Percentiles rank a stretch among this genome's conserved stretches.
phyloP scores from a whole-genome alignment of 37 sponge, comb jelly and placozoan species.

The Beroe forskalii region DNA sequence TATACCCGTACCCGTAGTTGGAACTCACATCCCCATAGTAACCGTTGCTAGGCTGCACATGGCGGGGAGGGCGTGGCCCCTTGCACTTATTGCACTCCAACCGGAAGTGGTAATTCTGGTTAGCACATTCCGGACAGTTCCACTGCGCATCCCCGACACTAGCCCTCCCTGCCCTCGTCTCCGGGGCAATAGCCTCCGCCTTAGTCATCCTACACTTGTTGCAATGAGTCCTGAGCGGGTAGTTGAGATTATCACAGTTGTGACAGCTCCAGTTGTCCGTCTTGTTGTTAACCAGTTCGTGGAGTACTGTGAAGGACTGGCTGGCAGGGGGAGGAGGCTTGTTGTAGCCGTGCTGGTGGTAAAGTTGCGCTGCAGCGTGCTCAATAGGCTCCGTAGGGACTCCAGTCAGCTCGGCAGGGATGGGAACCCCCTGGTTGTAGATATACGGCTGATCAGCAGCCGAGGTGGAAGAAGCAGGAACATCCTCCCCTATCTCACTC shows the following conservation, averaged over 20 bases:
- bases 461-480: not conserved
- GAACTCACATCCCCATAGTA: not conserved
- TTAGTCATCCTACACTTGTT: constrained; percentile 59
- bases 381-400: constrained; percentile 13
- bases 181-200: constrained; percentile 36
- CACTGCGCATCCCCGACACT: constrained; percentile 15
- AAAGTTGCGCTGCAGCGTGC: not conserved
- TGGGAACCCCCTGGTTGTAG: not conserved
- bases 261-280: constrained; percentile 44
- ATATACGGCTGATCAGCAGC: not conserved
- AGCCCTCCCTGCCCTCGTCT: constrained; percentile 20
- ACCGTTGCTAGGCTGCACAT: not conserved
- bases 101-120: constrained; percentile 58
- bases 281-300: constrained; percentile 29
- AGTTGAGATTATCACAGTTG: constrained; percentile 64
- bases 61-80: not conserved
- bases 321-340: not conserved
- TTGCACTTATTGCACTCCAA: constrained; percentile 60
- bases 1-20: not conserved
- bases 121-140: not conserved
- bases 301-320: not conserved
- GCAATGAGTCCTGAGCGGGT: constrained; percentile 36
- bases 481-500: constrained; percentile 62
- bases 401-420: constrained; percentile 1
- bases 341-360: not conserved